Evolutionary conservation across 2,797 vertebrate genomes (phyloP).

Genomic region (Catostomus latipinnis): DNA sequence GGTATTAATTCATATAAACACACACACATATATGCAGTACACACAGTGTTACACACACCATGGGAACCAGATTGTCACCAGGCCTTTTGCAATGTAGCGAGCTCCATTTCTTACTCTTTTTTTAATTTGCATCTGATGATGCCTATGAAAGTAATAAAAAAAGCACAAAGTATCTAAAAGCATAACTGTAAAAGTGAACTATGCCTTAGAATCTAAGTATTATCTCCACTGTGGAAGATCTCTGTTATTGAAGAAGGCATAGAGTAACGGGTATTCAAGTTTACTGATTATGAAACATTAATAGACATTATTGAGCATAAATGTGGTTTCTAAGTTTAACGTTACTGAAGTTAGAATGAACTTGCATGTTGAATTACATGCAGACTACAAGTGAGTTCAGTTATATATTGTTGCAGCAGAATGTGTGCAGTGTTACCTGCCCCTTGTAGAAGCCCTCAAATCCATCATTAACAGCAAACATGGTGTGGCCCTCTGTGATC

Average conservation of each 20-base stretch:
- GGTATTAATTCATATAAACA: not conserved
- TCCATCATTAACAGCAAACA: conserved; percentile 89
- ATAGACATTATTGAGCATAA: too few species aligned
- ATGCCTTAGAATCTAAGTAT: too few species aligned
- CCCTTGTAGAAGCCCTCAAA: conserved; percentile 89
- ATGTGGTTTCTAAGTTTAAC: not conserved
- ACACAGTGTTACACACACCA: not conserved
- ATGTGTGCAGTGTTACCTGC: conserved; percentile 72
- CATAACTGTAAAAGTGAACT: too few species aligned
- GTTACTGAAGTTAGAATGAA: too few species aligned
- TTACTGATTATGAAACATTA: too few species aligned
- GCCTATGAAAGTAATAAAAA: too few species aligned
- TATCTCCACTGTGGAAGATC: too few species aligned
- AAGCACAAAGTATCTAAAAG: too few species aligned
- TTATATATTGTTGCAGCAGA: not conserved
- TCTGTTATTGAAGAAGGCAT: too few species aligned
- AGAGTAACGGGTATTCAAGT: too few species aligned
- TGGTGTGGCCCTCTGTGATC: conserved; percentile 88
- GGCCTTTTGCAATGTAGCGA: not conserved
- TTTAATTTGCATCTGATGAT: too few species aligned
- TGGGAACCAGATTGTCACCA: not conserved
- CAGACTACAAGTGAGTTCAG: not conserved
- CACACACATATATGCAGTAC: not conserved
- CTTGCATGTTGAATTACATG: not conserved
- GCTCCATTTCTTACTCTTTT: too few species aligned